Conservation (phyloP, 2,888 invertebrate species). For the Macaria liturata region DNA sequence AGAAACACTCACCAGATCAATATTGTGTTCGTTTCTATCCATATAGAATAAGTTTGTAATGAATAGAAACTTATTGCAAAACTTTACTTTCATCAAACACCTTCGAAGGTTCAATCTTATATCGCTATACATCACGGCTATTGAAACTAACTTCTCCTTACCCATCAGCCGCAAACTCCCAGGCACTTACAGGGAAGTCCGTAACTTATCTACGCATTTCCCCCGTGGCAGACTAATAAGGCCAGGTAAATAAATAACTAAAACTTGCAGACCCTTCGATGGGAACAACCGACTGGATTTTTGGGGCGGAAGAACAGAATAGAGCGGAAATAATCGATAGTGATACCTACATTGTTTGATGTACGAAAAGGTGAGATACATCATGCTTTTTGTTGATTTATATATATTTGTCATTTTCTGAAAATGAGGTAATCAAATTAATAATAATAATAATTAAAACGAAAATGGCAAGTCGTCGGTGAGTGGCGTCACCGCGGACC, state of each 20-base stretch:
- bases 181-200: slow-evolving; percentile 24
- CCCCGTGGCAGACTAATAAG: slow-evolving; percentile 30
- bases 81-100: too few relatives aligned
- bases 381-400: too few relatives aligned
- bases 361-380: neutral
- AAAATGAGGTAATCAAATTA: too few relatives aligned
- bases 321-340: slow-evolving; percentile 21
- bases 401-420: too few relatives aligned
- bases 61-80: too few relatives aligned
- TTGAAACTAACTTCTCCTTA: slow-evolving; percentile 13
- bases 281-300: slow-evolving; percentile 29
- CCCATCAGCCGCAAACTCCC: slow-evolving; percentile 14
- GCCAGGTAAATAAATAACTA: slow-evolving; percentile 36
- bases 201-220: slow-evolving; percentile 30
- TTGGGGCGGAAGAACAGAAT: slow-evolving; percentile 24
- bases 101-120: neutral
- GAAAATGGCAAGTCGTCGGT: too few relatives aligned
- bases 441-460: too few relatives aligned
- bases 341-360: neutral
- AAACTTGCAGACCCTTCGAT: slow-evolving; percentile 34
- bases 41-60: too few relatives aligned
- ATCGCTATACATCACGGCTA: slow-evolving; percentile 9
- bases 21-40: too few relatives aligned
- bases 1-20: too few relatives aligned
- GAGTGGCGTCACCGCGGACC: too few relatives aligned